These are phyloP conservation scores for Scolopax bukidnonensis DNA, from an alignment of 2,797 vertebrate genomes.

Conservation along the genomic window DNA sequence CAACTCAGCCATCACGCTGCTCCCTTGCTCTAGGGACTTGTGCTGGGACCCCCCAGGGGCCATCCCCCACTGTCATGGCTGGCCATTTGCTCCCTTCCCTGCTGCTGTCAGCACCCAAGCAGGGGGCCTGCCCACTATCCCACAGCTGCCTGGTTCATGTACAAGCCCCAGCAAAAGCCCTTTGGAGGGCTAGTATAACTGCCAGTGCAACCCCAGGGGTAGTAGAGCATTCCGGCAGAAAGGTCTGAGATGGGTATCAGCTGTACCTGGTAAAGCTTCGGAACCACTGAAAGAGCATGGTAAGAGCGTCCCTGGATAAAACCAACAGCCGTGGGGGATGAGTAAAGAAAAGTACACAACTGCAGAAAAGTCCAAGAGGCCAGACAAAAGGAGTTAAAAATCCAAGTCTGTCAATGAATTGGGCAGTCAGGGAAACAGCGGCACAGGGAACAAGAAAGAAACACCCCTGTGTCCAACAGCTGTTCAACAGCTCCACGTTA, in stretches of 20 bases:
- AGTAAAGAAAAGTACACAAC: neutral
- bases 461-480: neutral
- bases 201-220: neutral
- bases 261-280: neutral
- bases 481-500: neutral
- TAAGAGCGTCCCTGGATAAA: neutral
- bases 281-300: neutral
- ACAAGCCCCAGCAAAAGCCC: neutral
- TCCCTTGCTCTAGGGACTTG: fast-evolving
- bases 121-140: neutral
- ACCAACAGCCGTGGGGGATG: fast-evolving
- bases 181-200: neutral
- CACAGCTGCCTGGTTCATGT: neutral
- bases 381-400: neutral
- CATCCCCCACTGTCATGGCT: neutral
- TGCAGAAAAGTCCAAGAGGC: neutral
- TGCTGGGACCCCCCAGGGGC: fast-evolving
- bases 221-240: neutral
- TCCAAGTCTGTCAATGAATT: neutral
- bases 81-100: neutral
- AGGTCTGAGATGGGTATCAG: neutral
- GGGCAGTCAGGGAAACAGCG: neutral
- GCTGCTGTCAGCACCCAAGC: neutral
- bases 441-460: neutral
- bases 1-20: neutral